Evolutionary conservation across 2,113 vertebrate species (phyloP), one percentile per base, ranked within the genome.

Genomic region (Dascyllus trimaculatus): DNA sequence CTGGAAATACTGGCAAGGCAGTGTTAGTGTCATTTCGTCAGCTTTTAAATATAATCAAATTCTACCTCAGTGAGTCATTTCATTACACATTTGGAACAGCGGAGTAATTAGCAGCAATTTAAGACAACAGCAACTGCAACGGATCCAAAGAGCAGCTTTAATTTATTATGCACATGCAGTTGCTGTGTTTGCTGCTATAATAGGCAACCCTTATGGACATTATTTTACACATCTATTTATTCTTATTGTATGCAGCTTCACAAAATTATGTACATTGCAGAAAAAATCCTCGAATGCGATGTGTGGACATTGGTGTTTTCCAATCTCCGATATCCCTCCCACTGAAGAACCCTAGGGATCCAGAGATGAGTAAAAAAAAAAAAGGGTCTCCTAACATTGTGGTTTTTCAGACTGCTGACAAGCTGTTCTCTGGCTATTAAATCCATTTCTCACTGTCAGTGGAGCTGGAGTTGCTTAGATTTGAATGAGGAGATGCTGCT

Each of bases 371-470:
- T 81, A 54, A 67, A 46, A 79, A 63, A 38, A 62, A 75, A 80
- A 81, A 80, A 78, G 32, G 63, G 71, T 75, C 80, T 80, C 74
- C 76, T 63, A 81, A 92, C 90, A 79, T 74, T 78, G 86, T 88
- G 85, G 51, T 78, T 89, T 90, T 90, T 90, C 75, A 91, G 89
- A 90, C 46, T 93, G 91, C 91, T 94, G 93, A 94, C 93, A 92
- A 84, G 88, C 90, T 87, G 84, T 90, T 93, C 87, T 89, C 69
- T 66, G 84, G 81, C 91, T 92, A 94, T 93, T 94, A 92, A 92
- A 94, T 90, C 89, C 90, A 93, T 93, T 93, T 90, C 89, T 94
- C 93, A 92, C 85, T 93, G 92, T 94, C 93, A 93, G 80, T 84
- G 76, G 62, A 77, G 85, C 78, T 53, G 67, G 70, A 81, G 71